These are phyloP conservation scores for Nephotettix cincticeps DNA, from an alignment of 1,140 invertebrate genomes.

Conservation along the genomic window DNA sequence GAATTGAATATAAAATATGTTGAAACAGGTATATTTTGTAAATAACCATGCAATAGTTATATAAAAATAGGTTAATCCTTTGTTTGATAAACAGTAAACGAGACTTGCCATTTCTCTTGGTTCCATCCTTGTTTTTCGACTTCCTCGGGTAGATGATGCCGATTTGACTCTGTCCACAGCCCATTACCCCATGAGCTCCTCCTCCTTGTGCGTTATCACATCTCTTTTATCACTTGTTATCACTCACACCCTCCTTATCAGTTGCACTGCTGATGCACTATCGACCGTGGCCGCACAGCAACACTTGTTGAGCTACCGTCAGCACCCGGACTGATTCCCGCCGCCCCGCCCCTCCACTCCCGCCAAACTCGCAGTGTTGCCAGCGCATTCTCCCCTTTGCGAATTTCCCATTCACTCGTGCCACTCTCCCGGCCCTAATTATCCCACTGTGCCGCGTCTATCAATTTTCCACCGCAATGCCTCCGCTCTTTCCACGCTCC, in stretches of 20 bases:
- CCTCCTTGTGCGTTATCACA: background rate
- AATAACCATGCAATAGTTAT: too few relatives aligned
- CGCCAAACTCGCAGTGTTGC: background rate
- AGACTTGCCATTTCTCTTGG: conserved; percentile 51
- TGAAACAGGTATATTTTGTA: too few relatives aligned
- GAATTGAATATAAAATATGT: too few relatives aligned
- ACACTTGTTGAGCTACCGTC: background rate
- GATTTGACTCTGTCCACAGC: conserved; percentile 60
- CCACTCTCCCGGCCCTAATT: background rate
- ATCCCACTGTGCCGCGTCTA: too few relatives aligned
- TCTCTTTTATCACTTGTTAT: background rate
- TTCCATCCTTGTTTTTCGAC: conserved; percentile 53
- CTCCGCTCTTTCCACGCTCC: too few relatives aligned
- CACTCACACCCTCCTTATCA: background rate
- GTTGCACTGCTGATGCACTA: background rate
- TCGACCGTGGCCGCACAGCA: background rate
- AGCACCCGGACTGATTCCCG: background rate
- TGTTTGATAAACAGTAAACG: too few relatives aligned
- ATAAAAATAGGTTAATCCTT: too few relatives aligned
- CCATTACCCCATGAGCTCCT: conserved; percentile 46
- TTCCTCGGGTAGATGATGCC: conserved; percentile 57
- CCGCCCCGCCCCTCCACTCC: background rate
- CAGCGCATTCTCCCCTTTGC: background rate
- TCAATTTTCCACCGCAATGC: too few relatives aligned
- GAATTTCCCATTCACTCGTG: too few relatives aligned